phyloP scores from a whole-genome alignment of 2,797 vertebrate species.

The Synaphobranchus kaupii region DNA sequence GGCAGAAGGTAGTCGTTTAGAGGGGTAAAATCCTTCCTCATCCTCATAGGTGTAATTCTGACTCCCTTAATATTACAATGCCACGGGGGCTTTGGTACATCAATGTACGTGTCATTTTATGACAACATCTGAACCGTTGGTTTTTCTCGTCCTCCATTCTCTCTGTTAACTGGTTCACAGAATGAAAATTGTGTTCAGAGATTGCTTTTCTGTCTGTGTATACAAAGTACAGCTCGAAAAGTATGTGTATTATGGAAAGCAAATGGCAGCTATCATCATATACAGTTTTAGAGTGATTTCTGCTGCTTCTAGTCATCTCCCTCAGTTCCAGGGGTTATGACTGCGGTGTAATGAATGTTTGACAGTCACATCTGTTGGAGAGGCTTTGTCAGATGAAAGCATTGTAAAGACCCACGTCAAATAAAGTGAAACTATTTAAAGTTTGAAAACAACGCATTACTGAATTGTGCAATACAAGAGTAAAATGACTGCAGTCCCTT shows the following conservation, averaged over 20 bases:
- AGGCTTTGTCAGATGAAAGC: background rate
- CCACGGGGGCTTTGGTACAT: constrained; percentile 17
- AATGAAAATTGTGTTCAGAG: constrained; percentile 27
- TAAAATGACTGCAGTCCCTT: background rate
- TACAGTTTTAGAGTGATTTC: background rate
- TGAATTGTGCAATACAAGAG: background rate
- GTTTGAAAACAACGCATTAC: background rate
- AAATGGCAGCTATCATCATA: background rate
- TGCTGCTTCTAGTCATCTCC: background rate
- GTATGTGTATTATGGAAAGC: constrained; percentile 12
- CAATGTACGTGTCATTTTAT: constrained; percentile 24
- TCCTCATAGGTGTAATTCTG: constrained; percentile 1
- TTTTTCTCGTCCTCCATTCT: background rate
- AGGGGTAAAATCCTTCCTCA: constrained; percentile 2
- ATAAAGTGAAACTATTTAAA: background rate
- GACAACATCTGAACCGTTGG: constrained; percentile 27
- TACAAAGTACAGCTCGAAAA: constrained; percentile 8
- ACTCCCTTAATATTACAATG: constrained; percentile 18
- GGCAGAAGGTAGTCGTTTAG: constrained; percentile 36
- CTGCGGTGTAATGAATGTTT: constrained; percentile 12
- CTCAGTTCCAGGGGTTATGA: background rate
- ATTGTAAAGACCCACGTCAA: background rate
- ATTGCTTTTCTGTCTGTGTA: background rate
- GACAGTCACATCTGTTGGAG: background rate
- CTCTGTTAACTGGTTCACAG: constrained; percentile 23